A percentile compares a stretch with the other conserved stretches of the same genome.
Conservation (phyloP, 2,888 invertebrate genomes). For the Eupsilia transversa region DNA sequence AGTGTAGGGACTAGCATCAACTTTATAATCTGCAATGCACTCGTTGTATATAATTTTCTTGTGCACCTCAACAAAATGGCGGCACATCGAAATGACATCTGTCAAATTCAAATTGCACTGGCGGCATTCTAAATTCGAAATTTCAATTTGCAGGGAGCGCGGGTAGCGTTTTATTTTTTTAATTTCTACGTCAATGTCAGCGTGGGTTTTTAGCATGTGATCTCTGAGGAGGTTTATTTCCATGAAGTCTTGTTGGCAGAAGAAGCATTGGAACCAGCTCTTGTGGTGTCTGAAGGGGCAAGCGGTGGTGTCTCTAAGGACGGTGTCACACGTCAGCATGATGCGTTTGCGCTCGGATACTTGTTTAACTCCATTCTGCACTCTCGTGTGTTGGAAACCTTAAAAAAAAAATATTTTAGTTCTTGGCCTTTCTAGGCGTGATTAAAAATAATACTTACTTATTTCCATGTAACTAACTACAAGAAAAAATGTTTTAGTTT, state of each 20-base stretch:
- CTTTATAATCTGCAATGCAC: conserved; percentile 85
- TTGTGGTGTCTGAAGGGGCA: conserved; percentile 86
- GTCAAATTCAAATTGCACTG: conserved; percentile 77
- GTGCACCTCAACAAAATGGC: conserved; percentile 79
- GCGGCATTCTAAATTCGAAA: conserved; percentile 82
- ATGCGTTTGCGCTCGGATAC: conserved; percentile 82
- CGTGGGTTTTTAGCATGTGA: conserved; percentile 75
- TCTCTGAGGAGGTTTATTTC: conserved; percentile 77
- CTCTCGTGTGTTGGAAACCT: conserved; percentile 61
- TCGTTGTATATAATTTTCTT: conserved; percentile 81
- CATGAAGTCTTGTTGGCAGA: conserved; percentile 83
- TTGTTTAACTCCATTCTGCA: conserved; percentile 69
- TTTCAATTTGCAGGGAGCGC: conserved; percentile 84
- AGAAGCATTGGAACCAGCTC: conserved; percentile 88
- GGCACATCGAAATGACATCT: conserved; percentile 77
- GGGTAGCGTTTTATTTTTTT: conserved; percentile 84
- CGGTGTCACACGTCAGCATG: conserved; percentile 78
- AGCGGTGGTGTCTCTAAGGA: conserved; percentile 82
- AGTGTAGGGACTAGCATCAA: conserved; percentile 78
- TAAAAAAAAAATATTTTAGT: conserved; percentile 59
- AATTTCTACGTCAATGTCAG: conserved; percentile 76
- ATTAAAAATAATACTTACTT: neutral
- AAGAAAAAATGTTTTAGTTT: too few species aligned
- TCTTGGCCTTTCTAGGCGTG: neutral
- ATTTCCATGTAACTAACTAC: too few species aligned